phyloP scores from a whole-genome alignment of 2,113 vertebrate genomes.

The Mobula hypostoma region DNA sequence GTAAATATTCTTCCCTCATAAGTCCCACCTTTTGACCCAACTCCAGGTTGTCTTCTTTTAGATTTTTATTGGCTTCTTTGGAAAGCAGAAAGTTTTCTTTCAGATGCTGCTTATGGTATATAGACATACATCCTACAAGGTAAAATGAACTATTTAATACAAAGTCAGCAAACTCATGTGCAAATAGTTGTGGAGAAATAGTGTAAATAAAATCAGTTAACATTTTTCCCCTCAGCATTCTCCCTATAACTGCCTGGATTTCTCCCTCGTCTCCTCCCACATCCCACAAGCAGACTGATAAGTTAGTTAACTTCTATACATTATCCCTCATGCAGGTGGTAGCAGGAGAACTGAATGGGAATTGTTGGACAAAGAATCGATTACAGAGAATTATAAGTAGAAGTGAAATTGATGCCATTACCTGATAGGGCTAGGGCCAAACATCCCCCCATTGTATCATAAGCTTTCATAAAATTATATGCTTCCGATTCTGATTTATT shows the following conservation, averaged over 20 bases:
- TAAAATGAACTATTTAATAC: not conserved
- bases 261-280: no score
- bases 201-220: not conserved
- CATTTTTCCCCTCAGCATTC: not conserved
- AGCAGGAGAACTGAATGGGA: no score
- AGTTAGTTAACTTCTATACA: no score
- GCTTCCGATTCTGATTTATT: no score
- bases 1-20: constrained; percentile 30
- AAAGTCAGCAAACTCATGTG: not conserved
- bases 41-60: constrained; percentile 21
- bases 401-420: no score
- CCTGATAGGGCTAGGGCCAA: no score
- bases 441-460: no score
- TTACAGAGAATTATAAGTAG: no score
- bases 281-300: no score
- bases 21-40: not conserved
- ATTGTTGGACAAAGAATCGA: no score
- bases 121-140: not conserved
- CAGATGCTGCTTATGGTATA: not conserved
- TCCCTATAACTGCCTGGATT: no score
- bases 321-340: no score
- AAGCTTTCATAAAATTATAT: not conserved
- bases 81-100: not conserved
- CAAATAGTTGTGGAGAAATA: not conserved
- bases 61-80: not conserved